Evolutionary conservation across 2,113 vertebrate genomes (phyloP), one percentile per base, ranked within the genome.

Genomic region (Nothobranchius furzeri): DNA sequence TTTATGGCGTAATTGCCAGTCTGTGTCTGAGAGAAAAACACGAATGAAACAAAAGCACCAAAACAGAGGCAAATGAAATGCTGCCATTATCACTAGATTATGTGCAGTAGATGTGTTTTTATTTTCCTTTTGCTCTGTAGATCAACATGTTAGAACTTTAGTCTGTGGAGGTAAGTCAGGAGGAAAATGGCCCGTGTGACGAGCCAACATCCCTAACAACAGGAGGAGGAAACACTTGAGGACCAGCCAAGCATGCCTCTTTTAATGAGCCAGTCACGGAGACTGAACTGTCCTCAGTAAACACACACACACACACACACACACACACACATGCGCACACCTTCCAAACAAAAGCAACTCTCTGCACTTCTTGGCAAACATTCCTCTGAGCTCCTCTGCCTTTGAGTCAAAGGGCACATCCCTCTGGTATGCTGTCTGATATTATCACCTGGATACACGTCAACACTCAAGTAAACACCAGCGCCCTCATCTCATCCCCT

Each of bases 1-100:
- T 84, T 63, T 76, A 81, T 75, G 64, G 91, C 88, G 66, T 92
- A 94, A 47, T 92, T 93, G 81, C 90, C 93, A 64, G 93, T 85
- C 73, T 94, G 94, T n/a, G 91, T 89, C 95, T 96, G 88, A 60
- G 37, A 58, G 76, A 82, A 65, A 12, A 55, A 75, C 17, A 20
- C 60, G 45, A 49, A 68, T 0, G 5, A 6, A 24, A 64, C 37
- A 8, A 10, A 45, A 12, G n/a, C 50, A 58, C 24, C 9, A 57
- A 35, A 60, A 2, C 20, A 40, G 45, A 40, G 1, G 48, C 4
- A 52, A 35, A 53, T 15, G 9, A 7, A 0, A 50, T 25, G 3
- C 42, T 40, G 24, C 3, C 14, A n/a, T 61, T 48, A 9, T 20
- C 30, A 43, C 4, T 58, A 2, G 17, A 8, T 1, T 6, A 57